Base-by-base conservation (phyloP, 2,113 vertebrate species). In the Pelusios castaneus region DNA sequence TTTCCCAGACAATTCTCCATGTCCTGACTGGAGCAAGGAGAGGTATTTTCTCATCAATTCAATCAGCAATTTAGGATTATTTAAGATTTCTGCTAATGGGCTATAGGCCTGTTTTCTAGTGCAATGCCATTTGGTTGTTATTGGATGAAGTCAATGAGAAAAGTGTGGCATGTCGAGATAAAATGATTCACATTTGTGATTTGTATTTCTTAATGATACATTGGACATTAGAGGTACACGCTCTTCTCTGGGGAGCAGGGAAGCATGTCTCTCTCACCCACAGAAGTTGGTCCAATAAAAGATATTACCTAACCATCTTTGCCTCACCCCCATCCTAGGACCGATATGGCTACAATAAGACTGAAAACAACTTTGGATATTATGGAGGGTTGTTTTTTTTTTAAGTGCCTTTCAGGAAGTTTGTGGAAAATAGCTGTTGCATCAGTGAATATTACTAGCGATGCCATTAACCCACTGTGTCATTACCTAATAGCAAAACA, bases 391-490 rank as follows among this genome's bases (percentile, higher is more conserved):
- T 9, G 8, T 2, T 4, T 54, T 82, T 75, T 75, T 85, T 80
- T 88, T 63, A 92, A 80, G 58, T 75, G 88, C 51, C 86, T 97
- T 92, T 95, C 67, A 13, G 16, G 85, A 90, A 90, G 52, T 84
- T 51, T 22, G 38, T 88, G 82, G 79, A 91, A 95, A 81, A 88
- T 45, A 81, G 83, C 84, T 93, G 73, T 92, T 95, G 87, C 91
- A 81, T 82, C 90, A 95, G 91, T 89, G 90, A n/a, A 94, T 67
- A 25, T 75, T 84, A 94, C 83, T 93, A 91, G 79, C 88, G 94
- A 94, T 78, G 76, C 91, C 81, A 86, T 93, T 93, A 96, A 89
- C 89, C 63, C 8, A 78, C 3, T 1, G 47, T 92, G 94, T 83
- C 93, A 73, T 10, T 12, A 49, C 80, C 82, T 94, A 84, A 92